Evolutionary conservation across 64 coral and sea anemone genomes (phyloP).

Genomic region (Dendronephthya gigantea): DNA sequence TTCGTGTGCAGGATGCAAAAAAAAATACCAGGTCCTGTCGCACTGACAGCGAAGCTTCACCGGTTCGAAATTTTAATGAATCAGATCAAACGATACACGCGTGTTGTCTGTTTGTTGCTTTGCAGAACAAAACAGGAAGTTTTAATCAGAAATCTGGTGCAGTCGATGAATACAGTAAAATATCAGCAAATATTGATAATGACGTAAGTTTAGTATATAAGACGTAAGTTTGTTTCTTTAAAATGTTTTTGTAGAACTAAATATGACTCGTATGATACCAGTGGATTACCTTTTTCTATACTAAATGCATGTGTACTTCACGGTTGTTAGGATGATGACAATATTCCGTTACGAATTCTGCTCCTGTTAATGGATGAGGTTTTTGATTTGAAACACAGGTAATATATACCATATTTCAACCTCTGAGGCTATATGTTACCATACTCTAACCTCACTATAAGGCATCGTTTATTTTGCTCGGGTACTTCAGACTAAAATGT

Average conservation of each 20-base stretch:
- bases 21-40: too few species aligned
- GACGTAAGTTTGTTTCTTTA: background rate
- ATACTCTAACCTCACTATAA: too few species aligned
- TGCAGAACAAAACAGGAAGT: background rate
- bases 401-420: background rate
- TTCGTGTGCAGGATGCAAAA: too few species aligned
- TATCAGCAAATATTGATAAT: conserved; percentile 67
- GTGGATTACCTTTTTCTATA: too few species aligned
- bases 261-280: too few species aligned
- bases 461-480: too few species aligned
- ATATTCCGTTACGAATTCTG: conserved; percentile 82
- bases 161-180: conserved; percentile 61
- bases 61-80: too few species aligned
- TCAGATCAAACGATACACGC: too few species aligned
- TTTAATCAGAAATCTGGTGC: background rate
- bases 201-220: conserved; percentile 39
- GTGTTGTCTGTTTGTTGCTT: background rate
- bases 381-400: conserved; percentile 93
- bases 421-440: background rate
- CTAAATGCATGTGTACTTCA: too few species aligned
- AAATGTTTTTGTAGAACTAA: too few species aligned
- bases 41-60: too few species aligned
- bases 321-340: conserved; percentile 66
- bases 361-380: conserved; percentile 93
- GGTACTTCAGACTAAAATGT: too few species aligned